Evolutionary conservation across 1,140 invertebrate species (phyloP).

Genomic region (Leptonema lineaticorne): DNA sequence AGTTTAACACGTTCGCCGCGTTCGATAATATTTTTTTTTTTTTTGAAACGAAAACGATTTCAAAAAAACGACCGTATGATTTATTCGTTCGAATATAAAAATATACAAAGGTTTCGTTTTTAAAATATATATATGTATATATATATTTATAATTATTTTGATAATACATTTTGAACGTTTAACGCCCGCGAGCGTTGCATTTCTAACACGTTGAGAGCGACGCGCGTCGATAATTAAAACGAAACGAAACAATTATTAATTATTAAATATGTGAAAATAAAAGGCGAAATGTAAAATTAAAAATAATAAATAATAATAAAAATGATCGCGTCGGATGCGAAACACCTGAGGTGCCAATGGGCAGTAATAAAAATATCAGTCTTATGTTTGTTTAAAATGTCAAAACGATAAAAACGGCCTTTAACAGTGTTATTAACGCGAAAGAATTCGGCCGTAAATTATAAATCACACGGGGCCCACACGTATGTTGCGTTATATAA

Average conservation of each 20-base stretch:
- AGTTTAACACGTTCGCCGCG: too few species aligned
- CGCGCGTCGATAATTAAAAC: not conserved
- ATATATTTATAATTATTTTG: too few species aligned
- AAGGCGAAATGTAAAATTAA: too few species aligned
- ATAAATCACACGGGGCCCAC: constrained; percentile 36
- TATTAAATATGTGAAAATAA: too few species aligned
- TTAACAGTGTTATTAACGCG: constrained; percentile 38
- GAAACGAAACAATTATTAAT: too few species aligned
- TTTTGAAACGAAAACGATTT: too few species aligned
- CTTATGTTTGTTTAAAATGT: constrained; percentile 34
- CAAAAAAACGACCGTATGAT: too few species aligned
- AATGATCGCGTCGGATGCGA: not conserved
- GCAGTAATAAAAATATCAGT: constrained; percentile 36
- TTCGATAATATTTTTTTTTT: too few species aligned
- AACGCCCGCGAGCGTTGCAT: not conserved
- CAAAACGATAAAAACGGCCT: constrained; percentile 39
- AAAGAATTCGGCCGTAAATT: constrained; percentile 35
- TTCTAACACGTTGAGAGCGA: not conserved
- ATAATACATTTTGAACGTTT: too few species aligned
- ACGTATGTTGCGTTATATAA: constrained; percentile 6
- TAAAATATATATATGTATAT: too few species aligned
- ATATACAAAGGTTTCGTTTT: too few species aligned
- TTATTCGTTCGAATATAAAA: too few species aligned
- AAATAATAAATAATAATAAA: not conserved
- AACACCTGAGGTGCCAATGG: constrained; percentile 25